Conservation (phyloP, 2,888 invertebrate species). For the Desoria tigrina region DNA sequence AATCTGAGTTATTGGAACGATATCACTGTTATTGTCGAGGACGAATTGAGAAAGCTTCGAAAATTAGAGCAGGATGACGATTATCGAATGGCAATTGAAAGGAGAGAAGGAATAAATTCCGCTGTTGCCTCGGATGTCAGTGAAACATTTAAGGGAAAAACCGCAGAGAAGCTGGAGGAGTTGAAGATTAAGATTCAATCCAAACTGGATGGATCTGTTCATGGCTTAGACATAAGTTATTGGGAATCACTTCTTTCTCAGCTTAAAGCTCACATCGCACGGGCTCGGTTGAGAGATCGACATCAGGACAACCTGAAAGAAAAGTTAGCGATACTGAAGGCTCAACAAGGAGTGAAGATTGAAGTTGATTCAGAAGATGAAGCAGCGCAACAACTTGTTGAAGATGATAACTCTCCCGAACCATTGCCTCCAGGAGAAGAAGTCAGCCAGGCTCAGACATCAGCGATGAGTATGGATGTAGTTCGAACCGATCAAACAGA, state of each 20-base stretch:
- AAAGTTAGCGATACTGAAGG: constrained; percentile 86
- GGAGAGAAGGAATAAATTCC: constrained; percentile 81
- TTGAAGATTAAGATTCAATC: constrained; percentile 80
- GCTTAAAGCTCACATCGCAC: constrained; percentile 91
- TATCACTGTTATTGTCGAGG: constrained; percentile 90
- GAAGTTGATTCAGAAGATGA: constrained; percentile 13
- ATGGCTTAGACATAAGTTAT: constrained; percentile 93
- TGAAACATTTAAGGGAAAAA: constrained; percentile 88
- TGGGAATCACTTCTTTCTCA: constrained; percentile 97
- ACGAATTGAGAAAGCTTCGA: constrained; percentile 83
- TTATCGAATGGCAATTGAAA: constrained; percentile 64
- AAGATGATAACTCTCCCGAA: constrained; percentile 17
- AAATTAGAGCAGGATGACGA: constrained; percentile 69
- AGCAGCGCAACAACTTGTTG: too few species aligned
- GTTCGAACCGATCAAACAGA: not conserved
- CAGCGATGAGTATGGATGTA: not conserved
- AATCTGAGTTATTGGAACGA: constrained; percentile 94
- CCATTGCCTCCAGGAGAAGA: constrained; percentile 26
- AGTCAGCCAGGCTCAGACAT: not conserved
- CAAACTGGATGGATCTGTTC: constrained; percentile 79
- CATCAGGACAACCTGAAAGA: constrained; percentile 86
- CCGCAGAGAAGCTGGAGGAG: constrained; percentile 78
- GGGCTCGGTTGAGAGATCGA: constrained; percentile 84
- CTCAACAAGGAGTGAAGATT: constrained; percentile 67
- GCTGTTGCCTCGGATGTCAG: constrained; percentile 89